A percentile compares a stretch with the other conserved stretches of the same genome.
Evolutionary conservation across 2,113 vertebrate species (phyloP).

Genomic region (Cynocephalus volans): DNA sequence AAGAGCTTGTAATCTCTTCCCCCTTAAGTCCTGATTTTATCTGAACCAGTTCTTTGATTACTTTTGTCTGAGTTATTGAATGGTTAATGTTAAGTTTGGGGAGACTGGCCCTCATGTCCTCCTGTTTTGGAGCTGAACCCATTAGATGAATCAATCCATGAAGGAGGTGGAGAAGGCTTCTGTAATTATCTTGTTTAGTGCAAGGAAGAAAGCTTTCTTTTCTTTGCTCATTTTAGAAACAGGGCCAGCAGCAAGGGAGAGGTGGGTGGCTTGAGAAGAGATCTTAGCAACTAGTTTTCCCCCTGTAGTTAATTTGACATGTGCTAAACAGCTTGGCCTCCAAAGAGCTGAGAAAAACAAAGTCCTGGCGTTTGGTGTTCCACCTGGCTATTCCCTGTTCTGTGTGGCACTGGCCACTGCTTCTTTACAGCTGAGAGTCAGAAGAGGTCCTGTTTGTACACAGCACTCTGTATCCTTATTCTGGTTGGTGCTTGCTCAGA

Average conservation of each 20-base stretch:
- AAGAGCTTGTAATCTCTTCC: neutral
- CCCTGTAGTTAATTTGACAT: neutral
- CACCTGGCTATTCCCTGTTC: neutral
- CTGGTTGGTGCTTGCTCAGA: neutral
- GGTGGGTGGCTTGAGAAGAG: neutral
- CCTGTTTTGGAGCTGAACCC: neutral
- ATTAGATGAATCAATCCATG: neutral
- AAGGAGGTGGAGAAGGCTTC: neutral
- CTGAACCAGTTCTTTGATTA: neutral
- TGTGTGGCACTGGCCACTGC: neutral
- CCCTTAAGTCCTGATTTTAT: neutral
- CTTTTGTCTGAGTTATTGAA: neutral
- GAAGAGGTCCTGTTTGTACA: neutral
- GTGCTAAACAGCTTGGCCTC: neutral
- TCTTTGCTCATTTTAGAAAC: constrained; percentile 8
- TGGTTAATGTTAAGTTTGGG: neutral
- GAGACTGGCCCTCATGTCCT: neutral
- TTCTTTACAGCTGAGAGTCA: neutral
- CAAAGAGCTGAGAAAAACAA: neutral
- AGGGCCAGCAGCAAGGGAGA: constrained; percentile 18
- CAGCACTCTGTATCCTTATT: neutral
- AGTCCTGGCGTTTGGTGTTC: neutral
- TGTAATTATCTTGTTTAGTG: neutral
- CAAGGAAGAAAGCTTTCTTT: neutral
- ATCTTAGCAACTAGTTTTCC: constrained; percentile 14